Percentiles rank a stretch among this genome's conserved stretches.
These are phyloP conservation scores for Scaptomyza graminum DNA, from an alignment of 1,140 invertebrate species.

Conservation along the genomic window DNA sequence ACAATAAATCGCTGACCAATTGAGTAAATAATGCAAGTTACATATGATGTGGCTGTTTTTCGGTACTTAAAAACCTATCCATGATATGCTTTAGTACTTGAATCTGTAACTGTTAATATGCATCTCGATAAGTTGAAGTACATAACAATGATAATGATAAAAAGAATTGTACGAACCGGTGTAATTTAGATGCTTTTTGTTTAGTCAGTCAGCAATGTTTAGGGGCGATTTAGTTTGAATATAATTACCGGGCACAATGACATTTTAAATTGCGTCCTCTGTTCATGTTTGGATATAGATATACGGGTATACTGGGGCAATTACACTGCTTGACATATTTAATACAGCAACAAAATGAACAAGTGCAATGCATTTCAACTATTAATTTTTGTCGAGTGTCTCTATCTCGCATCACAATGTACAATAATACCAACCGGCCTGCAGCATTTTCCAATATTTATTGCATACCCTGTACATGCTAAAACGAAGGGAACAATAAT, in stretches of 20 bases:
- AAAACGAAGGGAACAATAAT: neutral
- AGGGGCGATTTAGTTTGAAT: conserved; percentile 14
- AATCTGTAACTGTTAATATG: conserved; percentile 2
- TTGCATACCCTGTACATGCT: conserved; percentile 1
- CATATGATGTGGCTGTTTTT: conserved; percentile 27
- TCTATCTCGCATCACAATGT: neutral
- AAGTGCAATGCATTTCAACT: conserved; percentile 32
- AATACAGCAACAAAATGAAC: conserved; percentile 30
- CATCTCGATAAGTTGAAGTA: neutral
- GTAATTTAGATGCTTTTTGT: conserved; percentile 31
- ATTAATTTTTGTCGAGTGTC: conserved; percentile 11
- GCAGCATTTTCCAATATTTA: neutral
- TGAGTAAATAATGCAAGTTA: conserved; percentile 2
- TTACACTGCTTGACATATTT: conserved; percentile 52
- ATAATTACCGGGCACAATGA: conserved; percentile 23
- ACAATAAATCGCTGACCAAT: conserved; percentile 25
- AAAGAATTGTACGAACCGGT: conserved; percentile 3
- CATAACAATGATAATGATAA: conserved; percentile 39
- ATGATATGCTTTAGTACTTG: conserved; percentile 8
- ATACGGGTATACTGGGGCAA: conserved; percentile 15
- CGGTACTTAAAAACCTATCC: conserved; percentile 14
- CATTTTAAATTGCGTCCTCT: conserved; percentile 7
- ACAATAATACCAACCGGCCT: neutral
- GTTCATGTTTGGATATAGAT: conserved; percentile 26
- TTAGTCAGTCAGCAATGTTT: conserved; percentile 19